Evolutionary conservation across 1,140 invertebrate genomes (phyloP).

Genomic region (Leptinotarsa lineolata): DNA sequence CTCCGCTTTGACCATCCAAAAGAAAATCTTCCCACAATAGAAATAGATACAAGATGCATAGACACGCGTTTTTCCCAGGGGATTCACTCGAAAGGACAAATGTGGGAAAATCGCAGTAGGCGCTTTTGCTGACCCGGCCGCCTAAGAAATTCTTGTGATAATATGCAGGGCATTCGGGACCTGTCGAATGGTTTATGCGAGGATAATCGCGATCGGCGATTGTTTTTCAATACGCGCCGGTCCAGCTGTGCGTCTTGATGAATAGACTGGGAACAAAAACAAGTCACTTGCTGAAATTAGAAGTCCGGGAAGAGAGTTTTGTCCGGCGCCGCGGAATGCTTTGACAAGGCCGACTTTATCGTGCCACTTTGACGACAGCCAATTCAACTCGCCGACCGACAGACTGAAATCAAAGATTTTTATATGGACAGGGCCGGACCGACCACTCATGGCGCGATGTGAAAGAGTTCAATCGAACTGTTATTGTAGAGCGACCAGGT

Average conservation of each 20-base stretch:
- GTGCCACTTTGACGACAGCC: constrained; percentile 16
- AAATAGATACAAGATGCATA: background rate
- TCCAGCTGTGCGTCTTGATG: constrained; percentile 47
- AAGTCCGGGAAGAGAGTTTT: constrained; percentile 49
- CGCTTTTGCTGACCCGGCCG: constrained; percentile 11
- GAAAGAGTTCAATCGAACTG: too few relatives aligned
- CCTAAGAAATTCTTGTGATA: constrained; percentile 20
- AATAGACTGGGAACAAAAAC: constrained; percentile 53
- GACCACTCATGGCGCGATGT: background rate
- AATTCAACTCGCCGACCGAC: constrained; percentile 13
- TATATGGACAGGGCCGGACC: background rate
- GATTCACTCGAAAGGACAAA: constrained; percentile 14
- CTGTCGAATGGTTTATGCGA: constrained; percentile 27
- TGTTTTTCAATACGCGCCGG: constrained; percentile 38
- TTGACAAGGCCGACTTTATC: constrained; percentile 48
- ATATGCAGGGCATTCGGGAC: constrained; percentile 14
- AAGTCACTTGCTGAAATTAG: constrained; percentile 53
- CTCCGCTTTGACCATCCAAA: background rate
- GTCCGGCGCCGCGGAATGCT: constrained; percentile 50
- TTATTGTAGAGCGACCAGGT: too few relatives aligned
- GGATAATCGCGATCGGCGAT: constrained; percentile 38
- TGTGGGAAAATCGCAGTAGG: constrained; percentile 21
- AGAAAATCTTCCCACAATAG: constrained; percentile 2
- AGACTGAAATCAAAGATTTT: constrained; percentile 18
- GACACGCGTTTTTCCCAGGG: constrained; percentile 1